A percentile compares a stretch with the other conserved stretches of the same genome.
Evolutionary conservation across 2,113 vertebrate species (phyloP).

Genomic region (Phocoena phocoena): DNA sequence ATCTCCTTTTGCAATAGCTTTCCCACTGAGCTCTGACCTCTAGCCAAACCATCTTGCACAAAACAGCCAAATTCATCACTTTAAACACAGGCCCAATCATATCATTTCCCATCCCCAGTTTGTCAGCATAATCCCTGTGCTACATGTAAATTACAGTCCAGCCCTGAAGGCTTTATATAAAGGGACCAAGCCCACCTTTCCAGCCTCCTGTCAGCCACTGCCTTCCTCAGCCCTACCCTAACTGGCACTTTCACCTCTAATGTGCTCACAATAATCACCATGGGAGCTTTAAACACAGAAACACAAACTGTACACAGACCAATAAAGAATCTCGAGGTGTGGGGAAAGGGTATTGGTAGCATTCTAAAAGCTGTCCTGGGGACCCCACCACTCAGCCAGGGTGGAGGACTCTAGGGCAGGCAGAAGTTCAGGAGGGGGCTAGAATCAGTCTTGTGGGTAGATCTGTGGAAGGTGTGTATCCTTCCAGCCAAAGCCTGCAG

Average conservation of each 20-base stretch:
- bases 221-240: neutral
- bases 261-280: accelerated
- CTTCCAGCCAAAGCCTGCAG: neutral
- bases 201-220: neutral
- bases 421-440: neutral
- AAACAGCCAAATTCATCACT: neutral
- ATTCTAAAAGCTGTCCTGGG: neutral
- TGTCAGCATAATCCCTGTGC: neutral
- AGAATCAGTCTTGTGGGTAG: neutral
- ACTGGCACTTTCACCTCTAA: neutral
- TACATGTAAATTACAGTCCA: neutral
- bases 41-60: neutral
- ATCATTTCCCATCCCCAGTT: neutral
- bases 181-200: neutral
- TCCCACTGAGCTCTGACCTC: neutral
- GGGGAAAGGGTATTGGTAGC: neutral
- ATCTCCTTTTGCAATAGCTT: neutral
- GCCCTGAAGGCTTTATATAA: neutral
- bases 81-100: neutral
- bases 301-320: neutral
- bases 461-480: neutral
- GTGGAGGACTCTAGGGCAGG: neutral
- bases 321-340: too few species aligned
- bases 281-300: neutral
- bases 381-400: neutral